Base-by-base conservation (phyloP, 2,113 vertebrate genomes). In the Paralichthys olivaceus region DNA sequence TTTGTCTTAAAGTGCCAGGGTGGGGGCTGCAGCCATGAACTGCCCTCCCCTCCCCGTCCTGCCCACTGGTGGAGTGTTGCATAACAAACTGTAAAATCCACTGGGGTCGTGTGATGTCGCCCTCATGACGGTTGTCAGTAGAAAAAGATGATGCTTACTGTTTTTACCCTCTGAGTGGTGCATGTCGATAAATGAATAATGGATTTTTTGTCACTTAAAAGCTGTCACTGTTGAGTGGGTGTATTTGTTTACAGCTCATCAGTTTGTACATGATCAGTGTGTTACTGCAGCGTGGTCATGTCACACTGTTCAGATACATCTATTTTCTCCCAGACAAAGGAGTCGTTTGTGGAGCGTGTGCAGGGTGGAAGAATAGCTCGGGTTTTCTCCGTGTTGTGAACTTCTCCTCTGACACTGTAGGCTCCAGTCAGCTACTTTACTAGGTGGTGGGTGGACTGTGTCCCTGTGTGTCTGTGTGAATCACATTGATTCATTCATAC, bases 401-500 rank as follows among this genome's bases (percentile, higher is more conserved):
- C 70, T 40, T 87, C 64, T 83, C 76, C 67, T 85, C 77, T 84
- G 81, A 75, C 72, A 77, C 83, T 81, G 76, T 57, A 72, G 80
- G 76, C 73, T 78, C 72, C 72, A 85, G 88, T 79, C 71, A 75
- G 72, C 78, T 45, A 55, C 85, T 89, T 87, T 49, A 69, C 80
- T 77, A 66, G 75, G 66, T 77, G 87, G 85, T 86, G 88, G 87
- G 88, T 77, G 85, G 84, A 87, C 81, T 63, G 70, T 82, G 86
- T 91, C 80, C 84, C 67, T 40, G 51, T 80, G 75, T 85, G 71
- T 86, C 63, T 17, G 65, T 87, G 83, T 83, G 87, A 90, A 88
- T 90, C 55, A 11, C 75, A 84, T 83, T 84, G 84, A 87, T 91
- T 91, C 86, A 89, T 91, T 91, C 84, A 90, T 75, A 37, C 74